Conservation (phyloP, 2,797 vertebrate species). For the Pipistrellus nathusii region DNA sequence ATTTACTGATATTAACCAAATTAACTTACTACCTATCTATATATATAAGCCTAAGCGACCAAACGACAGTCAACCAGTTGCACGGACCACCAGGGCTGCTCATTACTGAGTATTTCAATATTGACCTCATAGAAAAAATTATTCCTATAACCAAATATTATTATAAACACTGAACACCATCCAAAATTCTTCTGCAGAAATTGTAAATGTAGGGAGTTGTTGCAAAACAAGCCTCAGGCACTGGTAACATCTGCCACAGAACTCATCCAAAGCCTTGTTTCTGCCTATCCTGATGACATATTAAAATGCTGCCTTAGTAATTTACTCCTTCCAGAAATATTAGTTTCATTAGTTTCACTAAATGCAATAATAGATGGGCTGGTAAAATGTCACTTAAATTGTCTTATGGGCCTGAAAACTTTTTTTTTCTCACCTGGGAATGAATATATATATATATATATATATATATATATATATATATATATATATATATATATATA, state of each 20-base stretch:
- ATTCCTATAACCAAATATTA: background rate
- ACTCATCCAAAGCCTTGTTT: background rate
- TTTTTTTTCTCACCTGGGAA: background rate
- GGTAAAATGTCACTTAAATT: background rate
- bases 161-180: background rate
- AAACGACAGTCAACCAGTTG: too few relatives aligned
- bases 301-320: background rate
- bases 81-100: too few relatives aligned
- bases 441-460: too few relatives aligned
- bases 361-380: background rate
- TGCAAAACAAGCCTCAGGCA: background rate
- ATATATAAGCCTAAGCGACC: too few relatives aligned
- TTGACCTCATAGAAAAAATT: background rate
- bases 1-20: background rate
- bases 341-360: slow-evolving; percentile 16
- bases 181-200: background rate
- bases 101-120: background rate
- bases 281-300: background rate
- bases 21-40: background rate
- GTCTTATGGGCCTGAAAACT: background rate
- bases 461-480: too few relatives aligned
- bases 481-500: too few relatives aligned
- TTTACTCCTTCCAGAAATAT: slow-evolving; percentile 20
- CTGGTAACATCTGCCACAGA: background rate
- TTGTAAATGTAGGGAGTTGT: background rate